These are phyloP conservation scores for Alexandromys oeconomus DNA, from an alignment of 2,797 vertebrate genomes.

Conservation along the genomic window DNA sequence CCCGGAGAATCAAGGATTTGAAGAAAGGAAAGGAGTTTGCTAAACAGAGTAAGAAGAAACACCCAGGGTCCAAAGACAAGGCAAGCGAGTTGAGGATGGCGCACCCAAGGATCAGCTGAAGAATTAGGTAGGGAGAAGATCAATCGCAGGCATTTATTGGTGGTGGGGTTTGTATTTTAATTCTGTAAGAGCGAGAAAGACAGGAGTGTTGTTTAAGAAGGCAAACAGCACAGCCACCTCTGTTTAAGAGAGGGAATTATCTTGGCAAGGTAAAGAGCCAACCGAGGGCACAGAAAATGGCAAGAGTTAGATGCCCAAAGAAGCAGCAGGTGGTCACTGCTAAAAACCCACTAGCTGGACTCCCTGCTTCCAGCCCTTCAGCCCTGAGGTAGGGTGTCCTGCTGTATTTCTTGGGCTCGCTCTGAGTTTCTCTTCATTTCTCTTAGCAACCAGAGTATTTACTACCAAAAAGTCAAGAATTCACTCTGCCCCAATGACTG, in stretches of 20 bases:
- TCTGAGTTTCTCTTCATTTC: neutral
- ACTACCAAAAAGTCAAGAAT: neutral
- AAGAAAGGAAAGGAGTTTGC: neutral
- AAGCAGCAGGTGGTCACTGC: fast-evolving
- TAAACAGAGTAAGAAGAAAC: neutral
- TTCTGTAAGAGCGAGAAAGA: neutral
- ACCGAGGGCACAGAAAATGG: fast-evolving
- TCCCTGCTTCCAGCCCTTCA: neutral
- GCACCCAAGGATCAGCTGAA: fast-evolving
- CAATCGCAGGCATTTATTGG: neutral
- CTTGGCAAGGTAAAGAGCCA: neutral
- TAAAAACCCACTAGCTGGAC: neutral
- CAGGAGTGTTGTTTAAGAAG: neutral
- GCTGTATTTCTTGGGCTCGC: neutral
- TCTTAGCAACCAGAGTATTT: neutral
- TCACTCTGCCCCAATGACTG: neutral
- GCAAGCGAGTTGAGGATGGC: neutral
- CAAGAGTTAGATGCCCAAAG: neutral
- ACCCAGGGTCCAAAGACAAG: fast-evolving
- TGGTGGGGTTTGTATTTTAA: neutral
- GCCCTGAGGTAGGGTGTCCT: neutral
- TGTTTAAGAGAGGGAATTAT: neutral
- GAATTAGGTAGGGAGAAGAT: neutral
- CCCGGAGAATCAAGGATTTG: neutral
- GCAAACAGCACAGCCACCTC: neutral